Evolutionary conservation across 2,113 vertebrate species (phyloP).

Genomic region (Mesembrinibis cayennensis): DNA sequence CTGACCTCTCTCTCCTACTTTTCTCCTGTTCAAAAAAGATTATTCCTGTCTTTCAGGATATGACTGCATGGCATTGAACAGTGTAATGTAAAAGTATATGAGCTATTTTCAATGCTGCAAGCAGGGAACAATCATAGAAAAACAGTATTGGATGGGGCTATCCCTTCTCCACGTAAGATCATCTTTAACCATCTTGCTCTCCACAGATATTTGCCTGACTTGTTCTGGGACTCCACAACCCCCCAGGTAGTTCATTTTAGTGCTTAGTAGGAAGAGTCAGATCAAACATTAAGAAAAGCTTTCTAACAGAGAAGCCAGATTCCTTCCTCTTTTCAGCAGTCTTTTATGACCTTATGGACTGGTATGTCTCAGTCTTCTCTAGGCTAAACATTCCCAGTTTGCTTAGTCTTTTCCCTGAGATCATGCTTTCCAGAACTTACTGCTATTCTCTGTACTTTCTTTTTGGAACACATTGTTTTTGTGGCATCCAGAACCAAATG

Average conservation of each 20-base stretch:
- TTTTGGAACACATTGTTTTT: not conserved
- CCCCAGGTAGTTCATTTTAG: not conserved
- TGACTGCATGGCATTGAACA: not conserved
- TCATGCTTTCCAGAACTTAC: not conserved
- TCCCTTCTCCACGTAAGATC: not conserved
- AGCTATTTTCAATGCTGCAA: not conserved
- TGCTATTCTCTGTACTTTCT: not conserved
- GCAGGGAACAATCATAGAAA: not conserved
- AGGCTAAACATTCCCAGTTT: not conserved
- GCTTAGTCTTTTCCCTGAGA: not conserved
- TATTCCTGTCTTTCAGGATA: not conserved
- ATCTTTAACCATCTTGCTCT: not conserved
- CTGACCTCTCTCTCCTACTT: not conserved
- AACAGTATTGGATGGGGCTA: not conserved
- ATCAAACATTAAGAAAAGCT: not conserved
- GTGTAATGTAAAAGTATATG: not conserved
- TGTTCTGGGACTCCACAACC: not conserved
- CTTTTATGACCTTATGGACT: not conserved
- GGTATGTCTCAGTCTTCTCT: not conserved
- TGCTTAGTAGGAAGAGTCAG: not conserved
- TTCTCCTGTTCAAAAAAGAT: not conserved
- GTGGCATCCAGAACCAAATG: not conserved
- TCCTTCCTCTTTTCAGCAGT: not conserved
- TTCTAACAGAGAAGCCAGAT: not conserved
- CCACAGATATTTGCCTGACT: not conserved